Percentiles rank a stretch among this genome's conserved stretches.
Evolutionary conservation across 1,140 invertebrate species (phyloP).

Genomic region (Heliconius congener): DNA sequence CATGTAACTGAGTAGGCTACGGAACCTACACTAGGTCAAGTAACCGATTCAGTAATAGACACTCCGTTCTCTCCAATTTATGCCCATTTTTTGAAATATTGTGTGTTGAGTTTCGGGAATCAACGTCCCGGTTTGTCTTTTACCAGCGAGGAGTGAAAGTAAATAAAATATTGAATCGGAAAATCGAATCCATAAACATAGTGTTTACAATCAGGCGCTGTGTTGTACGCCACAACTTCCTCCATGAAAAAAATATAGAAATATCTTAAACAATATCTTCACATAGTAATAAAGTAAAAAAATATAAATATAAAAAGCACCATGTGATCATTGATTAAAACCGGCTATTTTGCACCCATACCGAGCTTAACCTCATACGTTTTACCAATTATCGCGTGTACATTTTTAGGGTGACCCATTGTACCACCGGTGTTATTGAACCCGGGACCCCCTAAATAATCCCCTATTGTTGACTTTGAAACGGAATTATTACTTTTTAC

Average conservation of each 20-base stretch:
- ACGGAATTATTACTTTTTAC: slow-evolving; percentile 78
- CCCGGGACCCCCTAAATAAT: slow-evolving; percentile 52
- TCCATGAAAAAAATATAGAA: background rate
- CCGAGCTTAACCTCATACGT: background rate
- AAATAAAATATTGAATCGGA: no score
- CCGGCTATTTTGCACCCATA: background rate
- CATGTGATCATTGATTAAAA: background rate
- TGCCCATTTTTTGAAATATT: no score
- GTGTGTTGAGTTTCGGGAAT: no score
- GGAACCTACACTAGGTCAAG: no score
- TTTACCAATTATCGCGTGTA: slow-evolving; percentile 26
- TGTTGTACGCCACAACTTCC: background rate
- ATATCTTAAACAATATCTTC: background rate
- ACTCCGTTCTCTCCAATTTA: no score
- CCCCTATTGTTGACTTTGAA: slow-evolving; percentile 74
- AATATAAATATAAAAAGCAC: background rate
- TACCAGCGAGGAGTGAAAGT: no score
- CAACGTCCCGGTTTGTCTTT: no score
- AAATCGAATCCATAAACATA: no score
- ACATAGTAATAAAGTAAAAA: background rate
- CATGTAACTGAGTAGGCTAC: no score
- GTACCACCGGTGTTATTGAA: slow-evolving; percentile 37
- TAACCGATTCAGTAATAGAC: no score
- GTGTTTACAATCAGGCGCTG: background rate
- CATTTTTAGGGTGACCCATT: slow-evolving; percentile 39